Conservation (phyloP, 2,888 invertebrate species). For the Molorchus minor region DNA sequence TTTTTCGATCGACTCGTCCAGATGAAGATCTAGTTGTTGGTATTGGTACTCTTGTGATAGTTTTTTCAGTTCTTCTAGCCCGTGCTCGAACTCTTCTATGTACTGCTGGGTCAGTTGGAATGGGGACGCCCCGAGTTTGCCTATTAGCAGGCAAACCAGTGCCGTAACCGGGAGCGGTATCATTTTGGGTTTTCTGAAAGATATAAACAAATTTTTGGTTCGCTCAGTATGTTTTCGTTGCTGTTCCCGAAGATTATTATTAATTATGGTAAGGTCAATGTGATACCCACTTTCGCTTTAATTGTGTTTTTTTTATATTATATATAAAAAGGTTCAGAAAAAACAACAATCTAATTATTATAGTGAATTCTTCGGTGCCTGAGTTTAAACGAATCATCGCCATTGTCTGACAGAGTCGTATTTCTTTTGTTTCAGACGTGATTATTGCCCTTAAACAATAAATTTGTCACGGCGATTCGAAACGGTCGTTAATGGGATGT, state of each 20-base stretch:
- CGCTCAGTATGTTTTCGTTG: neutral
- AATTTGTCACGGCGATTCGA: neutral
- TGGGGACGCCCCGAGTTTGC: conserved; percentile 40
- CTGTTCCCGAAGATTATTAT: neutral
- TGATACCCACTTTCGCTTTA: neutral
- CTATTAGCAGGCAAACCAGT: neutral
- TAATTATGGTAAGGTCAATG: neutral
- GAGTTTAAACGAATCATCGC: neutral
- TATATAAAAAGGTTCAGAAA: neutral
- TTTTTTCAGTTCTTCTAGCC: conserved; percentile 50
- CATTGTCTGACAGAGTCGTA: neutral
- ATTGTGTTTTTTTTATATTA: neutral
- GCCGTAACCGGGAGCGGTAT: conserved; percentile 22
- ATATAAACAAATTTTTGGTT: neutral
- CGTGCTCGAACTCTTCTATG: conserved; percentile 51
- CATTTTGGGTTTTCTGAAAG: neutral
- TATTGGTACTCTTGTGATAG: conserved; percentile 40
- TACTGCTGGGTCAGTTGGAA: conserved; percentile 55
- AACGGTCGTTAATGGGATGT: neutral
- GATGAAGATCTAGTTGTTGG: conserved; percentile 44
- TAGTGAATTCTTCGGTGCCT: neutral
- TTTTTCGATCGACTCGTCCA: conserved; percentile 45
- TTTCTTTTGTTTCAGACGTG: conserved; percentile 12
- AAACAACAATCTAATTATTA: conserved; percentile 1
- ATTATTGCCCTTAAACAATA: neutral